Base-by-base conservation (phyloP, 1,140 invertebrate species). In the Euglossa dilemma region DNA sequence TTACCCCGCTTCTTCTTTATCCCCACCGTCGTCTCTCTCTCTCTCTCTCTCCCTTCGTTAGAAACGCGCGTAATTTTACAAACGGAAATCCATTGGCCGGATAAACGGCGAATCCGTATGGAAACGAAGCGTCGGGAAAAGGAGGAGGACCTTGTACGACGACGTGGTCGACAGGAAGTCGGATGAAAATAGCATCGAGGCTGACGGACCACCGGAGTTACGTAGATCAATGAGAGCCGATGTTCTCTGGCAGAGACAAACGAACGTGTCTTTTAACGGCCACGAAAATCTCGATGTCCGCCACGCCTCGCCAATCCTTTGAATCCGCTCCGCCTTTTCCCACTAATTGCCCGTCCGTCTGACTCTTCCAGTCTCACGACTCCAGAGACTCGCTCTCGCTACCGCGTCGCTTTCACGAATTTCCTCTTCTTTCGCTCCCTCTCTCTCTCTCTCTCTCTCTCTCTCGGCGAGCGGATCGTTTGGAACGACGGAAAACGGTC, bases 281-380 rank as follows among this genome's bases (percentile, higher is more conserved):
- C 36, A 84, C 64, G 56, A 54, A 83, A 80, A 80, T 83, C 69
- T 67, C 69, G 71, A 80, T 47, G 75, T 78, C 61, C 70, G 85
- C 82, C 86, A 91, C 91, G 91, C 91, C 91, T 92, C 11, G 85
- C 71, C 90, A 92, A 92, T 92, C 91, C 90, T 92, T 92, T 92
- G 83, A 87, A 86, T 87, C 71, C 77, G 47, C 89, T 86, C 91
- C 91, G 91, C 90, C 91, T 91, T 92, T 90, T 86, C 82, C 69
- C n/a, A 85, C 91, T 92, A 92, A 92, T 92, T 92, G 74, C 87
- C 71, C n/a, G 6, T 57, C 70, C 11, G 28, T n/a, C 71, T 14
- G 66, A 80, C 74, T 18, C 12, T 52, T 63, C 14, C 6, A 14
- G 54, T 9, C n/a, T n/a, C n/a, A n/a, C n/a, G n/a, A n/a, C n/a